phyloP scores from a whole-genome alignment of 1,140 invertebrate species.

The Drosophila elegans region DNA sequence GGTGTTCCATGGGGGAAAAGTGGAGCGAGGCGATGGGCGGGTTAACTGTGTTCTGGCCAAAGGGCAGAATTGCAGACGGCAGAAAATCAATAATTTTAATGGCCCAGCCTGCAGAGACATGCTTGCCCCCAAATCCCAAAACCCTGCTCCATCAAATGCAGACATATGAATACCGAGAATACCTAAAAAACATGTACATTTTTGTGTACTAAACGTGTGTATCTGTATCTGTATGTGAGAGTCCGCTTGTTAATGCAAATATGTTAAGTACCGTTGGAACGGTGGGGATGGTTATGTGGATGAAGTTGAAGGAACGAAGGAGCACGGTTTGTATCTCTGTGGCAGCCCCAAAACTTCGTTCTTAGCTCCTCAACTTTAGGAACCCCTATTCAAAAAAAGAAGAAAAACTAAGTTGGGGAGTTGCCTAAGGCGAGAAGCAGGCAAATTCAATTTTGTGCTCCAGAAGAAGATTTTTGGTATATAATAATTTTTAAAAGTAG shows the following conservation, averaged over 20 bases:
- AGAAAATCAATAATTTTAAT: conserved; percentile 79
- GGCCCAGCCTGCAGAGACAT: conserved; percentile 23
- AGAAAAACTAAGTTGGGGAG: conserved; percentile 19
- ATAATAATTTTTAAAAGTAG: not conserved
- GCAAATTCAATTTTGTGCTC: conserved; percentile 59
- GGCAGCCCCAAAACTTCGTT: conserved; percentile 34
- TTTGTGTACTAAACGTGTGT: conserved; percentile 32
- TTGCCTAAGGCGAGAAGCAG: conserved; percentile 53
- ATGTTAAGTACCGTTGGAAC: conserved; percentile 61
- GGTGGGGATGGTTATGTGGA: conserved; percentile 1
- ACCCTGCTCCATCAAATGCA: conserved; percentile 34
- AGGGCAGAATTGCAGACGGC: conserved; percentile 78
- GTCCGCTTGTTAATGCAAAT: conserved; percentile 68
- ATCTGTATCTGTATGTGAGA: conserved; percentile 25
- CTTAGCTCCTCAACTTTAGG: conserved; percentile 32
- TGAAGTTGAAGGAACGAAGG: conserved; percentile 12
- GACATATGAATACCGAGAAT: conserved; percentile 23
- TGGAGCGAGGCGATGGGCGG: conserved; percentile 10
- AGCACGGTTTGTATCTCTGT: conserved; percentile 21
- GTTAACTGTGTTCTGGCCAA: conserved; percentile 61
- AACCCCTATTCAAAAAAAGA: conserved; percentile 2
- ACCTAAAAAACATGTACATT: conserved; percentile 34
- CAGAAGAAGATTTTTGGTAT: conserved; percentile 19
- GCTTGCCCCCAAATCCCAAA: conserved; percentile 24
- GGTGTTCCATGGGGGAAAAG: conserved; percentile 8